Conservation (phyloP, 2,113 vertebrate genomes). For the Ahaetulla prasina region DNA sequence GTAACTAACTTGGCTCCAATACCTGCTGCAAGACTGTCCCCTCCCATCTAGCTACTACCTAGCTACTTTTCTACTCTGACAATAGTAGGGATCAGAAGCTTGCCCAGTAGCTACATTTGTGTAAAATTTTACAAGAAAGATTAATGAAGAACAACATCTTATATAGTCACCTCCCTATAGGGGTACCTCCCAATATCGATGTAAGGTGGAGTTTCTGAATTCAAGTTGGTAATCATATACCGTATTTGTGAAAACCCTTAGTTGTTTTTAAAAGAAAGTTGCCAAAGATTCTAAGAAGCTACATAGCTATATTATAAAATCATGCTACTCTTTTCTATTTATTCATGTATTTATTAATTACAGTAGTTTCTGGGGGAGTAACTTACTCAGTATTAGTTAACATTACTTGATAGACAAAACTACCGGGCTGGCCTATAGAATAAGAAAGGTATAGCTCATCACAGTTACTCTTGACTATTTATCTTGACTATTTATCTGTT, state of each 20-base stretch:
- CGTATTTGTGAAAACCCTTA: constrained; percentile 29
- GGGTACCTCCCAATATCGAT: constrained; percentile 5
- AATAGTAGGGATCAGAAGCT: no score
- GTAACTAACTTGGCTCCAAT: neutral
- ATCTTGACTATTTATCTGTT: constrained; percentile 27
- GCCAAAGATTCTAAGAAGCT: constrained; percentile 15
- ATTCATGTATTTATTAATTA: neutral
- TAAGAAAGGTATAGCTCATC: neutral
- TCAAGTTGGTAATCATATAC: constrained; percentile 13
- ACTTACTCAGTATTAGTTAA: constrained; percentile 32
- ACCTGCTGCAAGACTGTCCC: neutral
- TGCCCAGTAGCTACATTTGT: neutral
- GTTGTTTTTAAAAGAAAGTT: neutral
- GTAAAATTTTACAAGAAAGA: neutral
- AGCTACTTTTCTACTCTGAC: neutral
- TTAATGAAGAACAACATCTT: neutral
- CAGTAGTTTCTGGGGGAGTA: neutral
- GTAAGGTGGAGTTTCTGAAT: constrained; percentile 22
- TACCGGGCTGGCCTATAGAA: neutral
- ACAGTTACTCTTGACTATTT: constrained; percentile 28
- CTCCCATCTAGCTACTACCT: neutral
- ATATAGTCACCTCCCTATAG: neutral
- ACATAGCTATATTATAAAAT: neutral
- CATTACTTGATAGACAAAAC: constrained; percentile 32
- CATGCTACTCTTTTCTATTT: constrained; percentile 15